Base-by-base conservation (phyloP, 2,888 invertebrate species). In the Perdita meconis region DNA sequence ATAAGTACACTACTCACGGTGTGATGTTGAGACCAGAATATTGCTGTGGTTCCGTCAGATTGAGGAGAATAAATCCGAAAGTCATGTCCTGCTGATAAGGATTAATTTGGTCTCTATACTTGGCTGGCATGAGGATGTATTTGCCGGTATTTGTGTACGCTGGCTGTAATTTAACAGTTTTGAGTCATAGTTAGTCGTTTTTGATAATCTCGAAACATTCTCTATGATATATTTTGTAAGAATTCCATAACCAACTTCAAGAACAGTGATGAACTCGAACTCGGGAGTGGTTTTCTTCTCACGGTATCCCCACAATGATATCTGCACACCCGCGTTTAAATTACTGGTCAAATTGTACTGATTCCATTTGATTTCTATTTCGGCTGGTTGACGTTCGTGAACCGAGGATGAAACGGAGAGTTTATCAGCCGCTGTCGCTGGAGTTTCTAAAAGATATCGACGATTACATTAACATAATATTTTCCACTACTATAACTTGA, bases 261-360 rank as follows among this genome's bases (percentile, higher is more conserved):
- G 94, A 82, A 95, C 93, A 78, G 96, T 96, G 70, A 98, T 97
- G 89, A 94, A 97, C 75, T 97, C 94, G 55, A 98, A 93, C 88
- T 97, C 96, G 0, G 98, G 98, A 57, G 93, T 93, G 70, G 97
- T 97, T 0, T 96, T 96, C 0, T 95, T 94, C 92, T 98, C 98
- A 61, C 96, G 95, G 93, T 98, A 98, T 0, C 98, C 98, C 96
- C 97, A 98, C 12, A 98, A 92, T 0, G 97, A 96, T 84, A 98
- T 96, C 82, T 95, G 95, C 0, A 98, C 95, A 56, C 95, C 95
- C 0, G 97, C 96, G 87, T 96, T 96, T 40, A 94, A 93, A 90
- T 97, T 97, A 42, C 95, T 95, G 0, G 98, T 97, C 90, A 98
- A 95, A 93, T 98, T 98, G 89, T 95, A 95, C 36, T 95, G 95